phyloP scores from a whole-genome alignment of 2,113 vertebrate genomes.

The Halichoeres trimaculatus region DNA sequence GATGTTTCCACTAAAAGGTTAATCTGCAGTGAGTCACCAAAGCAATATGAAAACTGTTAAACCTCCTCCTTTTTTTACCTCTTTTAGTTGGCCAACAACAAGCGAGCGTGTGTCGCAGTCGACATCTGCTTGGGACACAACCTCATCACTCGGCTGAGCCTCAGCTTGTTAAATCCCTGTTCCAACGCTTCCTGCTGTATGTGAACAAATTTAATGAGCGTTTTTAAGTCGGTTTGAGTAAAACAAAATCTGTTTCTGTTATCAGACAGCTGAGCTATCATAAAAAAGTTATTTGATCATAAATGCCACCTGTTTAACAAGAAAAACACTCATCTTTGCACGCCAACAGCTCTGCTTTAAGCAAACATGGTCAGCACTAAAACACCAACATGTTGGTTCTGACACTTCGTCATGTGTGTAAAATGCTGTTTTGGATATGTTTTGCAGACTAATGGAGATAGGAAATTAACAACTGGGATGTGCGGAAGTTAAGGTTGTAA shows the following conservation, averaged over 20 bases:
- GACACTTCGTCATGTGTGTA: too few relatives aligned
- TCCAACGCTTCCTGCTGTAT: neutral
- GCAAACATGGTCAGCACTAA: neutral
- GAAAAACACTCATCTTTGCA: neutral
- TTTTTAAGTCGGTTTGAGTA: neutral
- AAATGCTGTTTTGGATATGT: neutral
- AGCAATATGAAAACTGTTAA: neutral
- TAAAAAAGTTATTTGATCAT: neutral
- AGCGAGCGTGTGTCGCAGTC: neutral
- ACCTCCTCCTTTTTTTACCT: neutral
- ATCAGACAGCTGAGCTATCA: neutral
- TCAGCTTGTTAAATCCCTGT: neutral
- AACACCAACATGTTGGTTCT: neutral
- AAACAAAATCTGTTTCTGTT: neutral
- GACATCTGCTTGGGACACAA: neutral
- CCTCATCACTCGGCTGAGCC: neutral
- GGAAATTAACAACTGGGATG: neutral
- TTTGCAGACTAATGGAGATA: neutral
- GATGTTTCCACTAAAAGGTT: neutral
- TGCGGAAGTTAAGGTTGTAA: neutral
- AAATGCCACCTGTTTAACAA: slow-evolving; percentile 5
- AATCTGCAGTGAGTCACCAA: neutral
- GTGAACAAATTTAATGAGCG: neutral
- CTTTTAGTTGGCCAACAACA: neutral
- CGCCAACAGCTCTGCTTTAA: neutral